Evolutionary conservation across 1,140 invertebrate genomes (phyloP), one percentile per base, ranked within the genome.

Genomic region (Parasteatoda tepidariorum): DNA sequence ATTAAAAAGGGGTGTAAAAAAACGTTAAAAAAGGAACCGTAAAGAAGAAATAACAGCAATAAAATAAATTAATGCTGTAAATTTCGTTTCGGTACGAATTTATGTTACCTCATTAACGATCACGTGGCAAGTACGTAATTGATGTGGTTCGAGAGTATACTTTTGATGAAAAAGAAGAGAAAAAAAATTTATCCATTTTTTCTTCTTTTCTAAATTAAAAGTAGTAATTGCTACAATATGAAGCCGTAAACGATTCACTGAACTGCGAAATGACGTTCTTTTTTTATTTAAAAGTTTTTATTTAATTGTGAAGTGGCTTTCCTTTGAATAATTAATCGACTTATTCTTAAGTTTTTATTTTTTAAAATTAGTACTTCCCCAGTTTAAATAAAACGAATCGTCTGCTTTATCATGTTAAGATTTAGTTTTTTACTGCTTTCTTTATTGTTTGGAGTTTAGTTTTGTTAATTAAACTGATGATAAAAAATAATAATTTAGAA

Each of bases 91-190:
- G 55, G 55, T 61, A 75, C 71, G 31, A 55, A 75, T 71, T 55
- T 55, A 55, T 33, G 68, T 34, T 55, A 71, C 41, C 71, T 75
- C 71, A 75, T 75, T 75, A 75, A 75, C 55, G 71, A 34, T 75
- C 71, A 75, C 71, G 71, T 75, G 71, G 38, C 71, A 75, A 38
- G 13, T 41, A n/a, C 11, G 57, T 75, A 75, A 75, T 75, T 75
- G 71, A 75, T 75, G 71, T n/a, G 71, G 71, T 75, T 61, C 71
- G 57, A 61, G 71, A 75, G 71, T 61, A 59, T 11, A 18, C 26
- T 24, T 41, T n/a, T 7, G 13, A 30, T n/a, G 26, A n/a, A 6
- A 22, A 18, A n/a, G 7, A 31, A 61, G 61, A 59, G 38, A 75
- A 73, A 73, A 41, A 41, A 41, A 41, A 41, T 6, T 41, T 41